Evolutionary conservation across 2,797 vertebrate species (phyloP).

Genomic region (Ambastaia sidthimunki): DNA sequence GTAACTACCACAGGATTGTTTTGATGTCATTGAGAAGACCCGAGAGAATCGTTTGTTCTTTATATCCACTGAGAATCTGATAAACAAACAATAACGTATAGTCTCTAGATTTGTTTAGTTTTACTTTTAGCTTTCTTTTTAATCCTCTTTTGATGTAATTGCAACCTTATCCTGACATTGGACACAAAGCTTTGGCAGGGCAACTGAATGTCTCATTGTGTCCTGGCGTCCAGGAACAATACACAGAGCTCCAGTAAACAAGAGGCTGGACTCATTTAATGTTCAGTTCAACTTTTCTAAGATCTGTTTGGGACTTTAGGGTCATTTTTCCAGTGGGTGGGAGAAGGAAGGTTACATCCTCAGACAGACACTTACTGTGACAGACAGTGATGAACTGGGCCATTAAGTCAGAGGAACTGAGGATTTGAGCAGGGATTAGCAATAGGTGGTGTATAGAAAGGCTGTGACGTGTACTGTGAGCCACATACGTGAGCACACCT

Average conservation of each 20-base stretch:
- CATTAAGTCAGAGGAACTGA: constrained; percentile 13
- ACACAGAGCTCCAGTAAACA: constrained; percentile 9
- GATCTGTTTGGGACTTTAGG: neutral
- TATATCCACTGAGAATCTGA: constrained; percentile 18
- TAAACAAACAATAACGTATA: constrained; percentile 4
- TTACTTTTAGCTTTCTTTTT: neutral
- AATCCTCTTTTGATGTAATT: constrained; percentile 18
- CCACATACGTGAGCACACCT: constrained; percentile 40
- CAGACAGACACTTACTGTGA: constrained; percentile 13
- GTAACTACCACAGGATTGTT: constrained; percentile 25
- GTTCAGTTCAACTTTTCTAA: neutral
- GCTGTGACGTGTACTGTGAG: constrained; percentile 19
- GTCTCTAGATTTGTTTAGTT: neutral
- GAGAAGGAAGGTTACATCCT: constrained; percentile 1
- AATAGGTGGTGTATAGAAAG: constrained; percentile 14
- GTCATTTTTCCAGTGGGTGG: neutral
- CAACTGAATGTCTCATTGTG: neutral
- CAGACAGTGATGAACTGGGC: constrained; percentile 42
- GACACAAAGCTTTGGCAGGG: constrained; percentile 17
- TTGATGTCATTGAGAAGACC: neutral
- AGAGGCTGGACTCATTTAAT: neutral
- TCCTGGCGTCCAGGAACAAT: constrained; percentile 5
- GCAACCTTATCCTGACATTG: constrained; percentile 18
- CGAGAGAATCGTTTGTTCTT: constrained; percentile 6
- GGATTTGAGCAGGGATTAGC: constrained; percentile 22